Conservation (phyloP, 2,113 vertebrate species). For the Sula dactylatra region DNA sequence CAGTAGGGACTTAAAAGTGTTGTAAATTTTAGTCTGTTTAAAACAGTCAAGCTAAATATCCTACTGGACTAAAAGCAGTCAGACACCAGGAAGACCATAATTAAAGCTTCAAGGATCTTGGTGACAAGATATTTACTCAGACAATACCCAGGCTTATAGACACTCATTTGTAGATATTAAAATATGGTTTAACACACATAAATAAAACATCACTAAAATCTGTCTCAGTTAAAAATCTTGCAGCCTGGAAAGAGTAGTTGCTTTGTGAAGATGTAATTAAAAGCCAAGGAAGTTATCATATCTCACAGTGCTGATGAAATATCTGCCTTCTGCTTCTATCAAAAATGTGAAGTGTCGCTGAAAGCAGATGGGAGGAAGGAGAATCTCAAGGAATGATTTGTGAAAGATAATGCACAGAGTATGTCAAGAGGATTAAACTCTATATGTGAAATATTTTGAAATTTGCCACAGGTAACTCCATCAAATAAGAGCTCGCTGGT, state of each 20-base stretch:
- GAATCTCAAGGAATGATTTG: neutral
- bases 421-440: neutral
- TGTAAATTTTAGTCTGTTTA: neutral
- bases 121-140: neutral
- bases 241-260: neutral
- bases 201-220: neutral
- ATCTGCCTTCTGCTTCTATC: neutral
- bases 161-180: neutral
- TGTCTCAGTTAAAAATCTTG: neutral
- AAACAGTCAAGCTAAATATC: neutral
- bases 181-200: neutral
- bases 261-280: neutral
- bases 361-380: neutral
- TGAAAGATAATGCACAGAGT: neutral
- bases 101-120: neutral
- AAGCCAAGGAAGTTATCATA: neutral
- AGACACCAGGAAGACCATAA: neutral
- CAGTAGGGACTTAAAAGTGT: neutral
- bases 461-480: neutral
- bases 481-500: neutral
- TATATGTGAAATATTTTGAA: neutral
- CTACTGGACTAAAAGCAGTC: neutral
- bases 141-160: neutral
- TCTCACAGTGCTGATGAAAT: neutral
- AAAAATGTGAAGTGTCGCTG: neutral